Evolutionary conservation across 2,888 invertebrate species (phyloP), one percentile per base, ranked within the genome.

Genomic region (Mesorhabditis spiculigera): DNA sequence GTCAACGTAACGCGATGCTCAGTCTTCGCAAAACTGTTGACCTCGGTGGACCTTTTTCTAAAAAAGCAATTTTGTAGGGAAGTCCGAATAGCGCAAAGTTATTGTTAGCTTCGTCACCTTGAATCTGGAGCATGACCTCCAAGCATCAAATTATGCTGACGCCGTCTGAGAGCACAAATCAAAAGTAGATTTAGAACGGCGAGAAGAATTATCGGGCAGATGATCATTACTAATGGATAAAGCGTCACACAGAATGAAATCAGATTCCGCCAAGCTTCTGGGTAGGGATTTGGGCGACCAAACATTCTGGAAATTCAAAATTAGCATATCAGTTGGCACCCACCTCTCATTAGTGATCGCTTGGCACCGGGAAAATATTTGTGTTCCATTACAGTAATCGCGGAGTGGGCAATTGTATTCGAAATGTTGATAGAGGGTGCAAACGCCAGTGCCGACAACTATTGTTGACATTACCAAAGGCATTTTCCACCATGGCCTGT

Each of bases 1-100:
- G 84, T 84, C 5, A 85, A 67, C 10, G 84, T 85, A 5, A 84
- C 84, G 13, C 84, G 76, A 69, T 84, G 81, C 64, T 84, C 84
- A 6, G 84, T 84, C 69, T 82, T 83, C 65, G 71, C 68, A 58
- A 73, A 61, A 43, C 44, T 62, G 16, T 58, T 62, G 13, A 44
- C 67, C 67, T 61, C 58, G 58, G 58, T n/a, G 2, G 58, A 50
- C n/a, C 58, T 50, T 50, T n/a, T 50, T 10, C 13, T 58, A 41
- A 63, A 8, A 8, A 63, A 2, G 10, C 8, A 63, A 63, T n/a
- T n/a, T 63, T 63, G 10, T 41, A 63, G 41, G 41, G 3, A n/a
- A 6, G 44, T 6, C 6, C 42, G 41, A 16, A 10, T 4, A 43
- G 68, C 63, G 44, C 10, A n/a, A n/a, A 58, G 41, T 41, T 72